Conservation (phyloP, 2,113 vertebrate species). For the Hippocampus abdominalis region DNA sequence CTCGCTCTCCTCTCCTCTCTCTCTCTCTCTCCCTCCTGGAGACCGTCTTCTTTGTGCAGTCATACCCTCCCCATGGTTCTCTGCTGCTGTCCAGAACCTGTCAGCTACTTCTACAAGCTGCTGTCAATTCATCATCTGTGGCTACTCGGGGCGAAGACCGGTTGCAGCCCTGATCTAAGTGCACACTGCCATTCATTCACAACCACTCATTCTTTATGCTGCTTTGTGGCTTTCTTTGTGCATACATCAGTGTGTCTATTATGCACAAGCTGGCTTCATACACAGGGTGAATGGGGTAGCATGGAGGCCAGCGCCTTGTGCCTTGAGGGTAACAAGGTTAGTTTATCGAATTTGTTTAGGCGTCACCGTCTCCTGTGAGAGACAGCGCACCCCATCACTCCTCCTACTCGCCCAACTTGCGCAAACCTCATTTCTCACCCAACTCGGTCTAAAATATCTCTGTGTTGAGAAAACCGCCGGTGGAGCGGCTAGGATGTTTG, state of each 20-base stretch:
- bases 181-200: conserved; percentile 67
- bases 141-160: conserved; percentile 28
- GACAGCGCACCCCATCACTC: conserved; percentile 30
- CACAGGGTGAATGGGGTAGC: conserved; percentile 32
- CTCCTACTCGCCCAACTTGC: conserved; percentile 17
- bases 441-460: conserved; percentile 43
- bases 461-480: conserved; percentile 38
- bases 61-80: conserved; percentile 7
- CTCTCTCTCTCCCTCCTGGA: conserved; percentile 20
- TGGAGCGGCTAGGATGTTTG: conserved; percentile 44
- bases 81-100: conserved; percentile 27
- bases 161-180: conserved; percentile 57
- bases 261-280: conserved; percentile 58
- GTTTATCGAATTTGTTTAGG: conserved; percentile 72
- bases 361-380: conserved; percentile 63
- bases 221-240: conserved; percentile 36
- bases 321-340: conserved; percentile 68
- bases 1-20: conserved; percentile 46
- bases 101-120: conserved; percentile 41
- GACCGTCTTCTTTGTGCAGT: conserved; percentile 17
- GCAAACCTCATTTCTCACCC: conserved; percentile 35
- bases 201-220: conserved; percentile 60
- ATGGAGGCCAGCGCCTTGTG: conserved; percentile 47
- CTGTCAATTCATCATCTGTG: conserved; percentile 63
- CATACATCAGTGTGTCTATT: conserved; percentile 49